Evolutionary conservation across 1,140 invertebrate genomes (phyloP), one percentile per base, ranked within the genome.

Genomic region (roundworm (Caenorhabditis elegans)): DNA sequence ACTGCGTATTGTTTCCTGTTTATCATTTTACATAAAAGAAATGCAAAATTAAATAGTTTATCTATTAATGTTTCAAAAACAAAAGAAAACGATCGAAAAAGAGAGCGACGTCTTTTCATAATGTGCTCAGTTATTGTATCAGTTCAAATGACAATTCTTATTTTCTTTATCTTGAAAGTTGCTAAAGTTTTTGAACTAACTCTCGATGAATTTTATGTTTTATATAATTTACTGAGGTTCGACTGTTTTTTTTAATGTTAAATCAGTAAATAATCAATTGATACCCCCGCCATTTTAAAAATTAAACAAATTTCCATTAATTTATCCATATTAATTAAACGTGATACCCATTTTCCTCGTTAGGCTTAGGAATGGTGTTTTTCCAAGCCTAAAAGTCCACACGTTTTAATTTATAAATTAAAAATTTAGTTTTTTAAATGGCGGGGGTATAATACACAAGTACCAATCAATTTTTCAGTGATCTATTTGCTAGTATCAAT

Each of bases 101-200:
- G 34, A 39, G 60, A 70, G n/a, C 17, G 31, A 10, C 28, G 34
- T 24, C 60, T 70, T 17, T 70, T 70, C 34, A 70, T 22, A 39
- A 70, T 70, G 60, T 70, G 60, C 10, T 70, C 60, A 17, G 43
- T 70, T 70, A 70, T 70, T n/a, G 60, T 70, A 8, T 36, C 60
- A 10, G 60, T 70, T 36, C 60, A 70, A 70, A 70, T 70, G 60
- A 70, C 60, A 22, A 39, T 70, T 24, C 34, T 70, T 2, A 19
- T 70, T 22, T 70, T 70, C 39, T 70, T 70, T 10, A 4, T 31
- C 1, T 5, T 70, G 19, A 70, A 70, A 70, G 60, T 70, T 4
- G 60, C 34, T 3, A 70, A 70, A 39, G 5, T 39, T 1, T 39
- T 70, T 15, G 60, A 70, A 0, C 8, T 70, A 22, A 17, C 31